Percentiles rank a stretch among this genome's conserved stretches.
Evolutionary conservation across 2,113 vertebrate genomes (phyloP).

Genomic region (Bagarius yarrelli): DNA sequence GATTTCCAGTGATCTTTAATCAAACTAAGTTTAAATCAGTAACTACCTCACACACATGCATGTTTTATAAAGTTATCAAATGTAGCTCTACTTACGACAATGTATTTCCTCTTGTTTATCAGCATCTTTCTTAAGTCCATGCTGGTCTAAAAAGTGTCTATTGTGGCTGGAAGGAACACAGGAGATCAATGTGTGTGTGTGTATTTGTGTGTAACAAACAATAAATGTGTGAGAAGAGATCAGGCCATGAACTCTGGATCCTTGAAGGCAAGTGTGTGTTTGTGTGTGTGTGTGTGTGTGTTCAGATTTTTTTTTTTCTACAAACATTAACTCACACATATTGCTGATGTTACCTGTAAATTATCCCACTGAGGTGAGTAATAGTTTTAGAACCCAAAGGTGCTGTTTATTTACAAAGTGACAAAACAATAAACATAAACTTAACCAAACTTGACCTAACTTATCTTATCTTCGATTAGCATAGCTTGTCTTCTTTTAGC

Average conservation of each 20-base stretch:
- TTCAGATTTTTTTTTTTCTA: neutral
- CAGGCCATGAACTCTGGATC: slow-evolving; percentile 4
- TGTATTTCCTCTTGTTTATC: slow-evolving; percentile 39
- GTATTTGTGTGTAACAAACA: neutral
- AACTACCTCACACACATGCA: neutral
- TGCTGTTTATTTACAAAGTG: too few species aligned
- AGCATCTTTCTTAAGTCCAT: slow-evolving; percentile 45
- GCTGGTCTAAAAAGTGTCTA: neutral
- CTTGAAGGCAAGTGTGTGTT: neutral
- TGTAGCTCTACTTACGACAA: slow-evolving; percentile 59
- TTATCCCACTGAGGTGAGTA: too few species aligned
- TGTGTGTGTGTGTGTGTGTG: slow-evolving; percentile 15
- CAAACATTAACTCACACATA: slow-evolving; percentile 13
- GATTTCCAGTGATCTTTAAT: neutral
- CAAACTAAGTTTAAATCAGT: neutral
- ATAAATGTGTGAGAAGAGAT: neutral
- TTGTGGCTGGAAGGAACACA: neutral
- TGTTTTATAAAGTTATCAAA: neutral
- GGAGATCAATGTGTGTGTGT: neutral
- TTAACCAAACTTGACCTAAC: too few species aligned
- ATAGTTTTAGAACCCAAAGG: too few species aligned
- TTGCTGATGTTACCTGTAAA: too few species aligned
- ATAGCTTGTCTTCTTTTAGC: too few species aligned
- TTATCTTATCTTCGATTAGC: too few species aligned
- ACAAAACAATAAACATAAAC: too few species aligned